Evolutionary conservation across 1,140 invertebrate genomes (phyloP).

Genomic region (Archegozetes longisetosus): DNA sequence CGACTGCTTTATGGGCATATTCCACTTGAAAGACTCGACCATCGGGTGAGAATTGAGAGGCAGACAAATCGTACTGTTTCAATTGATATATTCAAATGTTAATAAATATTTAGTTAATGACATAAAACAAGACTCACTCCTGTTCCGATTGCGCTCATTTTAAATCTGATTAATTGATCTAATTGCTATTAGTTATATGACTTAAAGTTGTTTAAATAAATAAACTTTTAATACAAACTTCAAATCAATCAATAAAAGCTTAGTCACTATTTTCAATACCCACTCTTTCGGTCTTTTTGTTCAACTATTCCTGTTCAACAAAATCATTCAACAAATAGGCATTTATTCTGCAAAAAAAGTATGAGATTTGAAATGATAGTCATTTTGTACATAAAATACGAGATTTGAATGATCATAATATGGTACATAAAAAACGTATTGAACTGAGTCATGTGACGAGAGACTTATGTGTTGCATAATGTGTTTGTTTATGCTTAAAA

Average conservation of each 20-base stretch:
- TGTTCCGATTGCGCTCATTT: conserved; percentile 88
- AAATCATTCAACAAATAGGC: too few relatives aligned
- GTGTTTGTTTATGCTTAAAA: too few relatives aligned
- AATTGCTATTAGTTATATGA: neutral
- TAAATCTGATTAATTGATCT: conserved; percentile 2
- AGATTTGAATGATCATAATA: too few relatives aligned
- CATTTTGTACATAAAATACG: too few relatives aligned
- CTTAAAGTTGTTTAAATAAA: neutral
- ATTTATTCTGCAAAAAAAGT: too few relatives aligned
- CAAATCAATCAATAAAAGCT: neutral
- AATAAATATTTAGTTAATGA: neutral
- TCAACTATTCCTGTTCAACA: neutral
- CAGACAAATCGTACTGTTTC: conserved; percentile 86
- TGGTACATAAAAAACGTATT: too few relatives aligned
- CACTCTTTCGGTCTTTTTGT: neutral
- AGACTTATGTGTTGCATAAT: too few relatives aligned
- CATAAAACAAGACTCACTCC: conserved; percentile 45
- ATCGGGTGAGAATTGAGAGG: conserved; percentile 98
- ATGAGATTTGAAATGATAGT: too few relatives aligned
- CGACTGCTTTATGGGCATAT: conserved; percentile 97
- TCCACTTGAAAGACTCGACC: conserved; percentile 98
- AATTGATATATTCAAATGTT: conserved; percentile 26
- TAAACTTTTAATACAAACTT: neutral
- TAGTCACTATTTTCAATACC: neutral
- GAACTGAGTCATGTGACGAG: too few relatives aligned